These are phyloP conservation scores for Mechanitis mazaeus DNA, from an alignment of 2,888 invertebrate species.

Conservation along the genomic window DNA sequence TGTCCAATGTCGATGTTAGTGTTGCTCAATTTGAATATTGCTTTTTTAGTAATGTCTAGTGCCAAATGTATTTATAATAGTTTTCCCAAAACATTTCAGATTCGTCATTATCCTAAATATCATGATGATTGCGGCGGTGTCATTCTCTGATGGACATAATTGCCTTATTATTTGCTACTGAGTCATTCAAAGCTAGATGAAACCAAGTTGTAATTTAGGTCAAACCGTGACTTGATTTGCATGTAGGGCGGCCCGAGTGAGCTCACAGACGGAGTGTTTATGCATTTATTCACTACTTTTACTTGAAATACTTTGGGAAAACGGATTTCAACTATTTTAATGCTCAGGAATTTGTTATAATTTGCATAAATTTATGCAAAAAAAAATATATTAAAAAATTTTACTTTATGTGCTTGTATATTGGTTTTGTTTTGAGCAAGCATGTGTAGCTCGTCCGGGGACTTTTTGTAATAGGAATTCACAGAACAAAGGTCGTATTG, in stretches of 20 bases:
- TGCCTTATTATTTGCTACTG: slow-evolving; percentile 51
- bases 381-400: no score
- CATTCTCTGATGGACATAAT: slow-evolving; percentile 59
- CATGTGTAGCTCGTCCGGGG: no score
- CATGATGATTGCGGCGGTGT: slow-evolving; percentile 54
- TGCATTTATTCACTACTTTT: slow-evolving; percentile 54
- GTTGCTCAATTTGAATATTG: neutral
- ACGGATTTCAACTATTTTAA: slow-evolving; percentile 42
- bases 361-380: no score
- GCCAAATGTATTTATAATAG: slow-evolving; percentile 71
- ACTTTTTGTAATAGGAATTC: neutral
- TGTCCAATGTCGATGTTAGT: neutral
- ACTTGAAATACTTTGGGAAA: slow-evolving; percentile 41
- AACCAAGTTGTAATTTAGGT: slow-evolving; percentile 60
- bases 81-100: slow-evolving; percentile 45
- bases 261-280: slow-evolving; percentile 50
- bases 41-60: slow-evolving; percentile 33
- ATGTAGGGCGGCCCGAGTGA: slow-evolving; percentile 56
- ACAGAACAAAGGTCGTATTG: slow-evolving; percentile 40
- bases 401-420: no score
- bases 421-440: no score
- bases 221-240: slow-evolving; percentile 70
- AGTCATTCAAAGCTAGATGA: slow-evolving; percentile 51
- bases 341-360: slow-evolving; percentile 10
- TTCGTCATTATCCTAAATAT: slow-evolving; percentile 44